Evolutionary conservation across 2,797 vertebrate species (phyloP).

Genomic region (Anniella stebbinsi): DNA sequence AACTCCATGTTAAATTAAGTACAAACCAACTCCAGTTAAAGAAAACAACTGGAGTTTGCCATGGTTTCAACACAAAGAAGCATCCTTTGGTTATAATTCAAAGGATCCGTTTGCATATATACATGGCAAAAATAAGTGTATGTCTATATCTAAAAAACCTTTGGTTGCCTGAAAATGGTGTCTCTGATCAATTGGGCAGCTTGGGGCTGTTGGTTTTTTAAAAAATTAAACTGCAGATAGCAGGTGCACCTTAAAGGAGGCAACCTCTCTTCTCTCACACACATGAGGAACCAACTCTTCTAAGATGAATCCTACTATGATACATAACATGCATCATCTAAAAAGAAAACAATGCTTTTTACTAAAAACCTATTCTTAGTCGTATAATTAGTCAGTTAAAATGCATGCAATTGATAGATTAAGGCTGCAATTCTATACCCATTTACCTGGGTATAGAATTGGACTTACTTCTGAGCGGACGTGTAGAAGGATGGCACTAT

Average conservation of each 20-base stretch:
- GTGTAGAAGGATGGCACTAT: neutral
- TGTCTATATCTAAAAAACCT: neutral
- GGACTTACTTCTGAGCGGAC: neutral
- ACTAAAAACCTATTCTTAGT: neutral
- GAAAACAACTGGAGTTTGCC: neutral
- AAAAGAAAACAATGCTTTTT: neutral
- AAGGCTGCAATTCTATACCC: neutral
- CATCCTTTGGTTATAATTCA: neutral
- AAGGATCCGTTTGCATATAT: neutral
- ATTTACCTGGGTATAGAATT: no score
- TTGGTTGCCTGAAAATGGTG: neutral
- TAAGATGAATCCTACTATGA: neutral
- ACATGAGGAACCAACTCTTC: neutral
- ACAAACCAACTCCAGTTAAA: neutral
- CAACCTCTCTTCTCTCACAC: neutral
- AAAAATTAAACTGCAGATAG: neutral
- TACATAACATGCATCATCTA: neutral
- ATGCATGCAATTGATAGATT: neutral
- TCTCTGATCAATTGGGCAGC: neutral
- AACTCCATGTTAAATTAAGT: neutral
- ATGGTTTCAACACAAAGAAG: neutral
- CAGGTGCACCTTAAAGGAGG: neutral
- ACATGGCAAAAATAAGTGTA: neutral
- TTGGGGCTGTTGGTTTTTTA: neutral
- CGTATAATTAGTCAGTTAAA: neutral